These are phyloP conservation scores for Serranus cabrilla DNA, from an alignment of 2,797 vertebrate species.

Conservation along the genomic window DNA sequence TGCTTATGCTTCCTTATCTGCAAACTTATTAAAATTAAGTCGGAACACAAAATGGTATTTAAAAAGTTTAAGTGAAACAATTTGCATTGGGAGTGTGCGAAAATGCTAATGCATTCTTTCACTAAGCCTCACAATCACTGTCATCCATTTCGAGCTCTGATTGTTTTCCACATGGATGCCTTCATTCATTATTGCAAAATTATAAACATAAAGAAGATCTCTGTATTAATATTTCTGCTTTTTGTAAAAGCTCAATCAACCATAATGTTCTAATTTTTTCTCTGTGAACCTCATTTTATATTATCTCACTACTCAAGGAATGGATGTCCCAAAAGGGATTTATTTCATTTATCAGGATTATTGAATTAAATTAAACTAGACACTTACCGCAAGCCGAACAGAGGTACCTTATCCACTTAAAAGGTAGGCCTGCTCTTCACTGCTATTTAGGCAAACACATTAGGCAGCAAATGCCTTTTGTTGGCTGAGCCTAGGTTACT, in stretches of 20 bases:
- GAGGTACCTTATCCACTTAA: slow-evolving; percentile 86
- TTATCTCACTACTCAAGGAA: slow-evolving; percentile 90
- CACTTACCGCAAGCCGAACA: slow-evolving; percentile 85
- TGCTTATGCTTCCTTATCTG: slow-evolving; percentile 81
- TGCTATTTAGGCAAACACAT: slow-evolving; percentile 86
- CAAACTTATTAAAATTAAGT: slow-evolving; percentile 86
- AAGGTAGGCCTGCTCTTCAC: slow-evolving; percentile 84
- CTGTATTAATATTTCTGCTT: slow-evolving; percentile 91
- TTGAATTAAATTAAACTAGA: slow-evolving; percentile 93
- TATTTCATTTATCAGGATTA: slow-evolving; percentile 92
- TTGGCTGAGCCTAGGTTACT: slow-evolving; percentile 78
- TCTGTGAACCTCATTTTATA: slow-evolving; percentile 91
- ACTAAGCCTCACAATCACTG: slow-evolving; percentile 86
- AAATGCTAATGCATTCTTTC: slow-evolving; percentile 89
- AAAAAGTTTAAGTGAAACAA: slow-evolving; percentile 90
- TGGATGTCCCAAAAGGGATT: slow-evolving; percentile 91
- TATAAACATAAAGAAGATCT: slow-evolving; percentile 93
- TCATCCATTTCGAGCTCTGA: slow-evolving; percentile 85
- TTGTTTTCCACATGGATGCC: slow-evolving; percentile 91
- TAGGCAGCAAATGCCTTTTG: slow-evolving; percentile 83
- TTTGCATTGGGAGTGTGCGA: slow-evolving; percentile 87
- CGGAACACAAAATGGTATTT: slow-evolving; percentile 86
- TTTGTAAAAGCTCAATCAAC: slow-evolving; percentile 92
- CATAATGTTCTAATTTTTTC: slow-evolving; percentile 92
- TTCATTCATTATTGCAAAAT: slow-evolving; percentile 91